These are phyloP conservation scores for Hoplostethus mediterraneus DNA, from an alignment of 2,797 vertebrate species.

Conservation along the genomic window DNA sequence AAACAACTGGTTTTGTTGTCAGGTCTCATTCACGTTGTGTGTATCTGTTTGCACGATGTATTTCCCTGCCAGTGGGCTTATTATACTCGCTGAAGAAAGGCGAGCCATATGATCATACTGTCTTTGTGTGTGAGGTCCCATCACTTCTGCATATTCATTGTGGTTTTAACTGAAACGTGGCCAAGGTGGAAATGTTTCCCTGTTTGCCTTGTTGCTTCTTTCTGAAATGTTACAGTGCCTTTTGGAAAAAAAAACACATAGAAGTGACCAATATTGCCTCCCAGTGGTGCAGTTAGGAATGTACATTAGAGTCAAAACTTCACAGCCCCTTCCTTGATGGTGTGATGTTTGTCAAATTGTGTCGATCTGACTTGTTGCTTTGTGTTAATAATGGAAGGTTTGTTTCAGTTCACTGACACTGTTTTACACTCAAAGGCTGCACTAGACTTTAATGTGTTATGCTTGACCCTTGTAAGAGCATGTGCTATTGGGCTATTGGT, in stretches of 20 bases:
- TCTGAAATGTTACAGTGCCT: not conserved
- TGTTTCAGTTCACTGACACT: too few species aligned
- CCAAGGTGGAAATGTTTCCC: constrained; percentile 23
- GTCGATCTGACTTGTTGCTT: not conserved
- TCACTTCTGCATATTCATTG: constrained; percentile 8
- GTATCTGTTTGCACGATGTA: constrained; percentile 13
- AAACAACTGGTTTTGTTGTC: constrained; percentile 44
- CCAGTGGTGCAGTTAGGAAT: constrained; percentile 36
- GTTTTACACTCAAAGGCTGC: not conserved
- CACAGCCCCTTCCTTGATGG: not conserved
- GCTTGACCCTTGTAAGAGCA: not conserved
- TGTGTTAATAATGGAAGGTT: not conserved
- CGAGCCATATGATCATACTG: constrained; percentile 9
- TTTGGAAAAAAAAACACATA: constrained; percentile 5
- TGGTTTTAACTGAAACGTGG: constrained; percentile 39
- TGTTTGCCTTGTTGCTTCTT: constrained; percentile 27
- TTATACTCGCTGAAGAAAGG: not conserved
- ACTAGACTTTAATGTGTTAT: not conserved
- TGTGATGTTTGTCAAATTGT: not conserved
- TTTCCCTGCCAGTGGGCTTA: not conserved
- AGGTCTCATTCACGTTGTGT: constrained; percentile 30
- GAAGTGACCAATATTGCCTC: constrained; percentile 36
- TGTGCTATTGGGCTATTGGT: not conserved
- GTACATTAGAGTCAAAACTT: not conserved
- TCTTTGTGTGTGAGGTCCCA: not conserved